Percentiles rank a stretch among this genome's conserved stretches.
These are phyloP conservation scores for Ovis aries DNA, from an alignment of 2,113 vertebrate genomes.

Conservation along the genomic window ARS-UI_Ramb_v3.0 NC_056063.1:2917501-2918000, in stretches of 20 bases:
- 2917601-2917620: constrained; percentile 71
- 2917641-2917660: constrained; percentile 76
- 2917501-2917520: constrained; percentile 49
- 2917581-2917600: constrained; percentile 68
- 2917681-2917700: constrained; percentile 73
- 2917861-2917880: constrained; percentile 63
- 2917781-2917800: constrained; percentile 73
- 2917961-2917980: not conserved
- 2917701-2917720: constrained; percentile 72
- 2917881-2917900: constrained; percentile 67
- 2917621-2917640: constrained; percentile 76
- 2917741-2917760: constrained; percentile 74
- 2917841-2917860: constrained; percentile 72
- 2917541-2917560: constrained; percentile 12
- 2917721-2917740: constrained; percentile 73
- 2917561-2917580: constrained; percentile 67
- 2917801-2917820: constrained; percentile 66
- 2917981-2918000: not conserved
- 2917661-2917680: constrained; percentile 74
- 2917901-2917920: constrained; percentile 62
- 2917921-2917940: constrained; percentile 57
- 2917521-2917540: constrained; percentile 57
- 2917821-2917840: constrained; percentile 74
- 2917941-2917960: constrained; percentile 27
- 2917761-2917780: constrained; percentile 74